Base-by-base conservation (phyloP, 2,888 invertebrate genomes). In the Zaprionus lineosus region DNA sequence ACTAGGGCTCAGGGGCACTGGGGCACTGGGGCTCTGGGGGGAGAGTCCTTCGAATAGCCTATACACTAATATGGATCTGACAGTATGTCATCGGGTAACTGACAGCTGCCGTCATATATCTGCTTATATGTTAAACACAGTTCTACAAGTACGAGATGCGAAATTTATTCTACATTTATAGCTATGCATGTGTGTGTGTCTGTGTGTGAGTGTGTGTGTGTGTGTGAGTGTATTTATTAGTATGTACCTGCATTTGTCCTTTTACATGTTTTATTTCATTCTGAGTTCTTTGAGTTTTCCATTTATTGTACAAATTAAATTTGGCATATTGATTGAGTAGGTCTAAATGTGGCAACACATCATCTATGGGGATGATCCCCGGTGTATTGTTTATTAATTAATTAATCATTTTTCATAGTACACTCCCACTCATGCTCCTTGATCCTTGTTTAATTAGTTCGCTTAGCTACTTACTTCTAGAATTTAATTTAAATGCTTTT, bases 221-320 rank as follows among this genome's bases (percentile, higher is more conserved):
- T 19, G 16, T 51, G 31, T 75, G 57, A 50, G 51, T 73, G 68
- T 68, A 50, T 52, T 33, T 57, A 57, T 39, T 66, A 50, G 47
- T 64, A 67, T 74, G 67, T 78, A 79, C 78, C 78, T 79, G 78
- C 77, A 81, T 84, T 84, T 79, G 65, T 74, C 84, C 78, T 79
- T 79, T 81, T 59, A 52, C 56, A 56, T 74, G 34, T 31, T 46
- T 64, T 60, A 52, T 36, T 57, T 69, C 26, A 19, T 40, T 52
- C 18, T 63, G 44, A 31, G 37, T 58, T 51, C 46, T 43, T 28
- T 19, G 36, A 6, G 16, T 55, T 28, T 53, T 28, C 16, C 18
- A 19, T 15, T 60, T 71, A 41, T 52, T 58, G 58, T 63, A 71
- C 69, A 69, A 56, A 65, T 69, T 71, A 65, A 69, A 66, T 77